A percentile compares a stretch with the other conserved stretches of the same genome.
Evolutionary conservation across 2,888 invertebrate genomes (phyloP).

Genomic region (Oeneis ivallda): DNA sequence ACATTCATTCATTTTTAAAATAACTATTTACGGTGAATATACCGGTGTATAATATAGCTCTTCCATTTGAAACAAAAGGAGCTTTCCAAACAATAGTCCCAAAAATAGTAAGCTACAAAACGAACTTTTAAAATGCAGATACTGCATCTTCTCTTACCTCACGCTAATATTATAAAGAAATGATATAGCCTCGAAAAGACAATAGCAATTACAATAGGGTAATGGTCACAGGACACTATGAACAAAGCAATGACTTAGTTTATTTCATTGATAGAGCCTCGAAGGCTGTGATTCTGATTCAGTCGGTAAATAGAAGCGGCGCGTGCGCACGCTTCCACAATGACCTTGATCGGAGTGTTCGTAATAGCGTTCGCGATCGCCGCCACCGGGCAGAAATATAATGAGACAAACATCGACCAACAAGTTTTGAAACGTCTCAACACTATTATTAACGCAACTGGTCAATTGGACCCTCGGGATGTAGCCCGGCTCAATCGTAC

Average conservation of each 20-base stretch:
- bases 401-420: conserved; percentile 55
- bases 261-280: conserved; percentile 43
- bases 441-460: conserved; percentile 53
- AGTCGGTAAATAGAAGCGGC: conserved; percentile 60
- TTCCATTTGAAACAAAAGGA: neutral
- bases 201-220: conserved; percentile 52
- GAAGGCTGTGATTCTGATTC: conserved; percentile 46
- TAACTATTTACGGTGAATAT: too few relatives aligned
- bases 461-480: conserved; percentile 53
- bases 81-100: neutral
- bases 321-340: conserved; percentile 68
- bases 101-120: neutral
- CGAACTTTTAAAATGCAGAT: neutral
- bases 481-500: conserved; percentile 57
- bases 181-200: conserved; percentile 18
- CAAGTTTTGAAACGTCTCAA: conserved; percentile 54
- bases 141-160: neutral
- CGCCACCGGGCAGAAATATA: conserved; percentile 49
- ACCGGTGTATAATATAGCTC: too few relatives aligned
- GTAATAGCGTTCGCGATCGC: conserved; percentile 61
- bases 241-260: conserved; percentile 36
- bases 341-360: conserved; percentile 55
- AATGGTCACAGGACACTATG: conserved; percentile 47
- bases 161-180: conserved; percentile 12
- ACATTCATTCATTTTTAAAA: too few relatives aligned